Conservation (phyloP, 1,140 invertebrate genomes). For the Drosophila watanabei region DNA sequence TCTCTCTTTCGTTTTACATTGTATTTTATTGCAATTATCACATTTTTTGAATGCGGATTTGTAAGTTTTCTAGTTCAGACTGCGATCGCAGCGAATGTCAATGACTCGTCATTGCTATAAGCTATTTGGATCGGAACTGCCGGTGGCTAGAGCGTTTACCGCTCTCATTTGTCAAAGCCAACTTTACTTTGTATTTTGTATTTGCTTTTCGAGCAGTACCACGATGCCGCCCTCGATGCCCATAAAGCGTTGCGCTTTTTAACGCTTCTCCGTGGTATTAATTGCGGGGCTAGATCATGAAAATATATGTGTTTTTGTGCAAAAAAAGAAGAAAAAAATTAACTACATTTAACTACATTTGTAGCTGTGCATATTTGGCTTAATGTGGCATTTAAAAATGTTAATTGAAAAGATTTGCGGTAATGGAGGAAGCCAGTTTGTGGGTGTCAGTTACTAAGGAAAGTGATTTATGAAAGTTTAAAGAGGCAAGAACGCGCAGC, state of each 20-base stretch:
- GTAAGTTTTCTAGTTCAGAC: slow-evolving; percentile 74
- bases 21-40: slow-evolving; percentile 61
- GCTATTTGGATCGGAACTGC: slow-evolving; percentile 45
- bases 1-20: slow-evolving; percentile 21
- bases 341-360: slow-evolving; percentile 34
- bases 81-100: slow-evolving; percentile 65
- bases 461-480: slow-evolving; percentile 35
- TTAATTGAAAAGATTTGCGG: slow-evolving; percentile 52
- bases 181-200: slow-evolving; percentile 30
- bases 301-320: slow-evolving; percentile 27
- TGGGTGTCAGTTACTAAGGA: slow-evolving; percentile 5
- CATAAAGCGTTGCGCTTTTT: slow-evolving; percentile 74
- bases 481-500: neutral
- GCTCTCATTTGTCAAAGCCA: slow-evolving; percentile 67
- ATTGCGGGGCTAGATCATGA: slow-evolving; percentile 66
- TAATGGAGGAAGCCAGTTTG: slow-evolving; percentile 25
- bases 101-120: slow-evolving; percentile 60
- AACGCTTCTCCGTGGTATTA: slow-evolving; percentile 70
- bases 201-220: slow-evolving; percentile 1
- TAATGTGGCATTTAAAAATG: slow-evolving; percentile 73
- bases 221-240: slow-evolving; percentile 73
- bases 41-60: slow-evolving; percentile 46
- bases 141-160: slow-evolving; percentile 54
- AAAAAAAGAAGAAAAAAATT: slow-evolving; percentile 15
- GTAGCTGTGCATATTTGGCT: slow-evolving; percentile 41